phyloP scores from a whole-genome alignment of 2,113 vertebrate species.

The Grammomys surdaster region DNA sequence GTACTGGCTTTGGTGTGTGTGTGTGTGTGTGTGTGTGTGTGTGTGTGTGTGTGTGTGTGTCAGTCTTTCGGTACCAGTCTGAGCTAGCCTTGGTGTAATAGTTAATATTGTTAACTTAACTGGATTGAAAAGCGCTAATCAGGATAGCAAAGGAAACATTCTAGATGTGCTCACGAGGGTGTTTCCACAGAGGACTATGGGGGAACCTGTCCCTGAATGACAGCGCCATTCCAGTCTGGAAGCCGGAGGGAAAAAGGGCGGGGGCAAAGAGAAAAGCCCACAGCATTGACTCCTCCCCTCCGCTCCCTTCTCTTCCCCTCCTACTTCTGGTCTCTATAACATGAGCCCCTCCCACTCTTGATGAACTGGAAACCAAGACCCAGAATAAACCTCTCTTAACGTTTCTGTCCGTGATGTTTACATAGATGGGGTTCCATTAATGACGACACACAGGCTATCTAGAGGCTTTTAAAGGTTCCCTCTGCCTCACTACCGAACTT shows the following conservation, averaged over 20 bases:
- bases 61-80: background rate
- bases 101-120: background rate
- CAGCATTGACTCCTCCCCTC: background rate
- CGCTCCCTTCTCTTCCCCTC: background rate
- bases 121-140: background rate
- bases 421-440: background rate
- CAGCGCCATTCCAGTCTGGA: background rate
- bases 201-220: background rate
- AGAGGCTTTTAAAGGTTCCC: background rate
- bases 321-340: background rate
- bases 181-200: background rate
- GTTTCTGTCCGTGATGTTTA: background rate
- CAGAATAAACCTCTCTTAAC: background rate
- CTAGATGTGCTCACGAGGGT: background rate
- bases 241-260: background rate
- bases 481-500: background rate
- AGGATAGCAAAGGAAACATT: background rate
- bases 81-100: background rate
- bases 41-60: background rate
- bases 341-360: background rate
- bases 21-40: no score
- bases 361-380: background rate
- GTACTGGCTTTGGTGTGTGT: background rate
- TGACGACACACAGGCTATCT: no score
- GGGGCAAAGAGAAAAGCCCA: background rate